Base-by-base conservation (phyloP, 2,113 vertebrate genomes). In the Thamnaconus septentrionalis region DNA sequence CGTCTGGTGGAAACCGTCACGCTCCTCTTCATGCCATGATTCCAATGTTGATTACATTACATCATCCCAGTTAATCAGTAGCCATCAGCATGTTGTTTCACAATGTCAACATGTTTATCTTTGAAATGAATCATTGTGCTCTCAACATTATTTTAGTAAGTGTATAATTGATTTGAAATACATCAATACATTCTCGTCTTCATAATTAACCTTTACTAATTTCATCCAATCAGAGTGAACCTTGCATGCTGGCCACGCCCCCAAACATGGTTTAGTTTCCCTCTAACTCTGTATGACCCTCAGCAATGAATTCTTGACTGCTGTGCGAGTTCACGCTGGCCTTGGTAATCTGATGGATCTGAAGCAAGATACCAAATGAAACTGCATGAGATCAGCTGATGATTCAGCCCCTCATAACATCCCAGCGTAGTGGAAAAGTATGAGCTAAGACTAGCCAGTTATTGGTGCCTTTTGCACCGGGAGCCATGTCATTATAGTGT, bases 161-260 rank as follows among this genome's bases (percentile, higher is more conserved):
- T 31, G 18, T 31, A 31, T 1, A 31, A 1, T 31, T 31, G 18
- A 31, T 31, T 31, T 31, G 18, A 31, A 31, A 31, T 31, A 31
- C 18, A 31, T 31, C 18, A 31, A 31, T 31, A 31, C 1, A 31
- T 31, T 31, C 18, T 1, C 18, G 18, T 31, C 18, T 31, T 50
- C 64, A 68, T 50, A 2, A 73, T 56, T 5, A 47, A 7, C 52
- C 3, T 45, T 45, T 45, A 45, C 44, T 42, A 5, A 41, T 10
- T 61, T 62, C 41, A 55, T 60, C 18, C 61, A 31, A 64, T 75
- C 59, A 56, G 6, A 9, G 0, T 41, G 7, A 6, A 40, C 53
- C 51, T 41, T 57, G 58, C 65, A 75, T 79, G 59, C 41, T 31
- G 18, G 18, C 18, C 18, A 31, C 18, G 18, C 10, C 53, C 44